A percentile compares a stretch with the other conserved stretches of the same genome.
These are phyloP conservation scores for Orchestes rusci DNA, from an alignment of 2,888 invertebrate species.

Conservation along the genomic window DNA sequence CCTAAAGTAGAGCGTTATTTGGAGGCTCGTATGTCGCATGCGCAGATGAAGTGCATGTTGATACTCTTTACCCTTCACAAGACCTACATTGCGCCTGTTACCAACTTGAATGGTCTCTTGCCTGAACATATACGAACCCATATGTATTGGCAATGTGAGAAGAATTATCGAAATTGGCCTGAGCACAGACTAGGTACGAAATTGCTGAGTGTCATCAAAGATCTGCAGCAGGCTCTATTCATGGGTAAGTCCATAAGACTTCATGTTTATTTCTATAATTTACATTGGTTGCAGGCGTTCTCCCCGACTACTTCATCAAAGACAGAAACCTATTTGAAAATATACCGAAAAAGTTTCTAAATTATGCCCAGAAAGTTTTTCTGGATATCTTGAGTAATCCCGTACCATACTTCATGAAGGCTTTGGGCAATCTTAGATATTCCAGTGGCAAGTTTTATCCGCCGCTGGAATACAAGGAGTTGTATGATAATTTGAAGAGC, in stretches of 20 bases:
- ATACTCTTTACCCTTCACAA: constrained; percentile 62
- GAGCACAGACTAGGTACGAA: constrained; percentile 67
- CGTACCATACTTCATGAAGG: constrained; percentile 60
- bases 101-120: constrained; percentile 58
- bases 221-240: constrained; percentile 56
- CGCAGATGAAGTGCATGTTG: constrained; percentile 65
- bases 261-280: background rate
- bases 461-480: constrained; percentile 29
- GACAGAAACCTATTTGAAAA: constrained; percentile 67
- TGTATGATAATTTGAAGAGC: constrained; percentile 29
- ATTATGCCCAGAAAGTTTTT: constrained; percentile 58
- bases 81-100: constrained; percentile 60
- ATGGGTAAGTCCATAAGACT: constrained; percentile 42
- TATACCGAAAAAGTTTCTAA: constrained; percentile 57
- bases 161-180: constrained; percentile 63
- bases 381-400: constrained; percentile 65
- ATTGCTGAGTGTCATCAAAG: constrained; percentile 55
- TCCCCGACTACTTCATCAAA: constrained; percentile 67
- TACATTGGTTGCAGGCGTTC: constrained; percentile 20
- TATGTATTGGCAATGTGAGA: constrained; percentile 74
- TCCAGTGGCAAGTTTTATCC: constrained; percentile 35
- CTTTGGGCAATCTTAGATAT: constrained; percentile 62
- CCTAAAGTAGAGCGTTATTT: constrained; percentile 70
- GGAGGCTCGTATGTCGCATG: constrained; percentile 63
- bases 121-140: constrained; percentile 66